A percentile compares a stretch with the other conserved stretches of the same genome.
phyloP scores from a whole-genome alignment of 2,888 invertebrate species.

The Pediacus dermestoides region DNA sequence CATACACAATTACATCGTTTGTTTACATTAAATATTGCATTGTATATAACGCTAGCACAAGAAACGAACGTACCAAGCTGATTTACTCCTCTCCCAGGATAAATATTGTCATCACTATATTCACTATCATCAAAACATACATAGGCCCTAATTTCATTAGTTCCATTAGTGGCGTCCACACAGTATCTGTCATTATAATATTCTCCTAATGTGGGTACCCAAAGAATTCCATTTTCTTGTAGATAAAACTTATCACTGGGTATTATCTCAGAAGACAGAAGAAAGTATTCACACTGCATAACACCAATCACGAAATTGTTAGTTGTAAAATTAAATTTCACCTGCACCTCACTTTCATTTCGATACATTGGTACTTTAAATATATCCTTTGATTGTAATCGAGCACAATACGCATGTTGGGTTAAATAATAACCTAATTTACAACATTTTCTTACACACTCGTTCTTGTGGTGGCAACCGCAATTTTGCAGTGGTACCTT shows the following conservation, averaged over 20 bases:
- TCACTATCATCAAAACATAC: not conserved
- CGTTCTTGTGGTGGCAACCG: slow-evolving; percentile 15
- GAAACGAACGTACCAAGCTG: too few relatives aligned
- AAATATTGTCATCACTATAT: not conserved
- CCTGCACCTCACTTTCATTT: slow-evolving; percentile 1
- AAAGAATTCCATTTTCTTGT: slow-evolving; percentile 8
- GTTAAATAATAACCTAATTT: slow-evolving; percentile 21
- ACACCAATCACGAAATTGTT: slow-evolving; percentile 17
- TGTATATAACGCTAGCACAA: too few relatives aligned
- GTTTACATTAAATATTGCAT: too few relatives aligned
- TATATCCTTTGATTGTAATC: not conserved
- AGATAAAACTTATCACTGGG: slow-evolving; percentile 7
- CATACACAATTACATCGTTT: too few relatives aligned
- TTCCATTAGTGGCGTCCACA: slow-evolving; percentile 4
- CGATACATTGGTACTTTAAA: slow-evolving; percentile 17
- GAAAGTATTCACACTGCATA: slow-evolving; percentile 17
- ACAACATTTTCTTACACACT: slow-evolving; percentile 30
- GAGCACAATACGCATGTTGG: slow-evolving; percentile 10
- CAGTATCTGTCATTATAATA: slow-evolving; percentile 9
- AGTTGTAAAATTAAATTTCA: slow-evolving; percentile 5
- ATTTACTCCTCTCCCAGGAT: too few relatives aligned
- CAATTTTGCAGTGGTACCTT: too few relatives aligned
- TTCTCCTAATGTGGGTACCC: too few relatives aligned
- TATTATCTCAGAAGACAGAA: not conserved
- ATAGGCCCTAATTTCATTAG: not conserved